Conservation (phyloP, 2,797 vertebrate species). For the Sebastes oblongus region DNA sequence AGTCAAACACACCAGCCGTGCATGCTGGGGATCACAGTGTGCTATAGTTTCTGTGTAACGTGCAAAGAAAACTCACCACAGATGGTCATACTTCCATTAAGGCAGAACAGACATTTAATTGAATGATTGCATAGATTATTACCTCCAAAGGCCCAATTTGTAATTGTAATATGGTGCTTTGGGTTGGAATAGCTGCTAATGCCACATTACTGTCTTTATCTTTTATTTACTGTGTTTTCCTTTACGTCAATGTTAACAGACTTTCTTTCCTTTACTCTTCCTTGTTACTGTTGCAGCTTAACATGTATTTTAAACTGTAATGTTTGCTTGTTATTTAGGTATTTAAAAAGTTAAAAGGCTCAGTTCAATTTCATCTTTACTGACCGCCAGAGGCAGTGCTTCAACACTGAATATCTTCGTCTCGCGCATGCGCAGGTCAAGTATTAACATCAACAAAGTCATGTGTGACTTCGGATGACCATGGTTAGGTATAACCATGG, state of each 20-base stretch:
- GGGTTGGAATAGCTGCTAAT: background rate
- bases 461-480: no score
- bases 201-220: background rate
- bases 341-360: background rate
- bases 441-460: no score
- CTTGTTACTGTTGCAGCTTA: background rate
- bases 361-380: background rate
- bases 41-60: background rate
- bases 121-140: background rate
- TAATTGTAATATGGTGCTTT: background rate
- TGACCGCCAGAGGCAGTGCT: no score
- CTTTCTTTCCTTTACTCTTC: background rate
- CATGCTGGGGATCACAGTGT: conserved; percentile 32
- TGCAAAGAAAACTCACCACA: conserved; percentile 16
- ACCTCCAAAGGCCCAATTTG: conserved; percentile 22
- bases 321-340: background rate
- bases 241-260: background rate
- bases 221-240: background rate
- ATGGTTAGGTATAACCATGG: no score
- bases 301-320: background rate
- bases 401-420: no score
- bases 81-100: conserved; percentile 27
- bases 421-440: no score
- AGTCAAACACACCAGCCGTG: conserved; percentile 24
- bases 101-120: conserved; percentile 14